These are phyloP conservation scores for Forbesichthys agassizii DNA, from an alignment of 2,113 vertebrate species.

Conservation along the genomic window DNA sequence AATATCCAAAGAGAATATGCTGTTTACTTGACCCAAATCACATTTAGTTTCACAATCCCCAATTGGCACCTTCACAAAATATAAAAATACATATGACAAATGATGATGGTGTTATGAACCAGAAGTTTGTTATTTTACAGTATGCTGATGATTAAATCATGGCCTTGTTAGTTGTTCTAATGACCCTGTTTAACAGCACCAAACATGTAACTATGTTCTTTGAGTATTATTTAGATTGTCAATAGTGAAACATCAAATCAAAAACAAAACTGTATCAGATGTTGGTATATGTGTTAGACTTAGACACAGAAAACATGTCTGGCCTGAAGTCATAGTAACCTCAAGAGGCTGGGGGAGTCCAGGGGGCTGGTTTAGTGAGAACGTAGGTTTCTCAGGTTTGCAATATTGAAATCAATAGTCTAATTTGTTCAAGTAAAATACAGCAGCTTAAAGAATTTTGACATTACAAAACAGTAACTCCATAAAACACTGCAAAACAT, in stretches of 20 bases:
- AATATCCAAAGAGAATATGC: too few species aligned
- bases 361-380: neutral
- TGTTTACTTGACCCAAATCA: too few species aligned
- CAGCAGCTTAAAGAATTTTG: neutral
- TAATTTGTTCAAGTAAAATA: neutral
- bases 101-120: conserved; percentile 6
- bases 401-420: neutral
- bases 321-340: neutral
- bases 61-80: conserved; percentile 41
- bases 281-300: conserved; percentile 28
- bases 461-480: neutral
- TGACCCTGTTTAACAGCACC: conserved; percentile 29
- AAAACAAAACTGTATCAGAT: conserved; percentile 16
- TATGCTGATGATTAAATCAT: conserved; percentile 23
- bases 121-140: neutral
- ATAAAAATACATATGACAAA: conserved; percentile 24
- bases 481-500: neutral
- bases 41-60: conserved; percentile 2
- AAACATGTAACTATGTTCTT: conserved; percentile 24
- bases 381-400: too few species aligned
- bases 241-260: conserved; percentile 25
- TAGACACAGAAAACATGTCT: neutral
- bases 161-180: conserved; percentile 10
- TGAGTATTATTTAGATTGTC: conserved; percentile 35
- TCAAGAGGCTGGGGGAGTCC: neutral